Conservation (phyloP, 2,113 vertebrate genomes). For the Oxyruncus cristatus region DNA sequence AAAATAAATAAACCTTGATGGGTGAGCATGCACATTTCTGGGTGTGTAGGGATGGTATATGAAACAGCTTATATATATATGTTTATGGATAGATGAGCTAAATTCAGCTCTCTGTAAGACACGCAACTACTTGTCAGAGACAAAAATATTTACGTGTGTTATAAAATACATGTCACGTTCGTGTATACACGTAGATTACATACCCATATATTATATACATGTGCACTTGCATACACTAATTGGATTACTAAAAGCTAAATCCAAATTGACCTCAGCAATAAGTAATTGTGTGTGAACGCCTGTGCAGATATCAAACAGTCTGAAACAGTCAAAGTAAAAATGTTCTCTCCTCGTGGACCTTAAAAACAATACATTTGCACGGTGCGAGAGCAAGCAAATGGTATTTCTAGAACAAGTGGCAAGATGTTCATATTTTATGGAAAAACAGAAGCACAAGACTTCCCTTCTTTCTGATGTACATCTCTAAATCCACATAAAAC, state of each 20-base stretch:
- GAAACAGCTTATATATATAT: neutral
- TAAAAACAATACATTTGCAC: neutral
- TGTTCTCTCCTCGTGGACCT: neutral
- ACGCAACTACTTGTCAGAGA: neutral
- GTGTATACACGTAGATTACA: neutral
- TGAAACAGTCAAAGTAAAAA: constrained; percentile 1
- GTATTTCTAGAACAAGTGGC: neutral
- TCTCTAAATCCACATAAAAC: constrained; percentile 30
- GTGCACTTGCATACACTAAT: neutral
- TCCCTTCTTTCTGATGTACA: constrained; percentile 6
- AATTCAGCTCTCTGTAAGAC: neutral
- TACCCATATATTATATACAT: neutral
- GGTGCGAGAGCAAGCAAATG: neutral
- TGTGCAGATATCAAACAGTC: neutral
- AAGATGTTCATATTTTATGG: neutral
- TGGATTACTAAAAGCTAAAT: constrained; percentile 30
- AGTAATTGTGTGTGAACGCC: neutral
- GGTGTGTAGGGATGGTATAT: neutral
- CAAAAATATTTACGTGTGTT: neutral
- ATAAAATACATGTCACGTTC: neutral
- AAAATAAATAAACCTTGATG: neutral
- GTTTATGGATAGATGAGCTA: neutral
- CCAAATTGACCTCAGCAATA: neutral
- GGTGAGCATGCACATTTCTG: neutral
- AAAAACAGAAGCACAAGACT: neutral